Conservation (phyloP, 1,140 invertebrate species). For the Chlorops oryzae region DNA sequence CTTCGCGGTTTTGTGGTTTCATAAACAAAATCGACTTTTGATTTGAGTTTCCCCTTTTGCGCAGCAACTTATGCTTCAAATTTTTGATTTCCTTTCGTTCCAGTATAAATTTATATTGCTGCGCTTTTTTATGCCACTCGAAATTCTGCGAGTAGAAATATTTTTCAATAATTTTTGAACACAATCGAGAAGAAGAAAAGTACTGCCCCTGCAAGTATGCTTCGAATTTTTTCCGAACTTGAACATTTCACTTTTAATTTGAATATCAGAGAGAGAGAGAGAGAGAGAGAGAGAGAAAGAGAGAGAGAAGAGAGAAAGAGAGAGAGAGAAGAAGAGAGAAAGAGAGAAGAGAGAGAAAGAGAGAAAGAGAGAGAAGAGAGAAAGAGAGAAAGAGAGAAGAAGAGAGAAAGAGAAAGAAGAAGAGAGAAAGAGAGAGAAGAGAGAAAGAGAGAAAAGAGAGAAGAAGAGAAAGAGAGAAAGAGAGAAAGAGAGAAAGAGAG, state of each 20-base stretch:
- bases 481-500: background rate
- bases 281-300: background rate
- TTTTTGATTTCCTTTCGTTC: no score
- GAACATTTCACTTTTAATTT: background rate
- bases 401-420: background rate
- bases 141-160: no score
- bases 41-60: no score
- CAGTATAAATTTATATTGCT: no score
- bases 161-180: background rate
- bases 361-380: background rate
- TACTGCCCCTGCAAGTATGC: background rate
- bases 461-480: background rate
- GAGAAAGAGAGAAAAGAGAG: background rate
- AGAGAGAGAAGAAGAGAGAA: background rate
- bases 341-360: background rate
- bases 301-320: background rate
- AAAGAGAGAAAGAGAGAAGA: background rate
- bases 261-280: background rate
- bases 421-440: background rate
- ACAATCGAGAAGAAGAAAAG: background rate
- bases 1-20: no score
- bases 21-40: no score
- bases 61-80: no score
- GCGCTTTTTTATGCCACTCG: no score
- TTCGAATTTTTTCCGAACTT: background rate